phyloP scores from a whole-genome alignment of 2,888 invertebrate species.

The Drosophila lutescens region DNA sequence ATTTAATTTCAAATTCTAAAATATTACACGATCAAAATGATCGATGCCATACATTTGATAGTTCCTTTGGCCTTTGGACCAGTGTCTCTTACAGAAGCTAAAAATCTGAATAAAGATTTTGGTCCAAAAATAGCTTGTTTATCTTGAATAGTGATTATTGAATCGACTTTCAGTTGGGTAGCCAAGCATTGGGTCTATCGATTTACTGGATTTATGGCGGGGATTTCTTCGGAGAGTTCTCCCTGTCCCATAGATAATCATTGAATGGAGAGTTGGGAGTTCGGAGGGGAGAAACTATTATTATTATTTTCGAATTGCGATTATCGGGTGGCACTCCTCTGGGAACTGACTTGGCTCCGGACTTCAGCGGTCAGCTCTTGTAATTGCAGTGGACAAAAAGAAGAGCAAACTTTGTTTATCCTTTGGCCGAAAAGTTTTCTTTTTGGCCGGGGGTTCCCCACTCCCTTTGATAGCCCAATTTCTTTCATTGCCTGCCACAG shows the following conservation, averaged over 20 bases:
- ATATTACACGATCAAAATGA: too few species aligned
- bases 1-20: too few species aligned
- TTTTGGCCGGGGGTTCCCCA: slow-evolving; percentile 17
- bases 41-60: too few species aligned
- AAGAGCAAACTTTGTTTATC: slow-evolving; percentile 47
- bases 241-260: slow-evolving; percentile 34
- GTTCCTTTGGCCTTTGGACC: too few species aligned
- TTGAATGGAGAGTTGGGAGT: neutral
- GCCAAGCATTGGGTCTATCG: neutral
- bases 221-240: slow-evolving; percentile 10
- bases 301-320: slow-evolving; percentile 57
- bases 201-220: slow-evolving; percentile 2
- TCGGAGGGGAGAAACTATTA: slow-evolving; percentile 24
- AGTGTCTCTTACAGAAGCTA: too few species aligned
- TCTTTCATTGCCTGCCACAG: slow-evolving; percentile 66
- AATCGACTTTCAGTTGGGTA: neutral
- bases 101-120: too few species aligned
- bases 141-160: too few species aligned
- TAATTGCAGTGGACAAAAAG: slow-evolving; percentile 37
- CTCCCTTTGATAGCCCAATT: slow-evolving; percentile 67
- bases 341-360: slow-evolving; percentile 12
- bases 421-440: slow-evolving; percentile 22
- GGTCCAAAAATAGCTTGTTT: too few species aligned
- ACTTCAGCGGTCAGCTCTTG: slow-evolving; percentile 31
- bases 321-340: slow-evolving; percentile 34